Percentiles rank a stretch among this genome's conserved stretches.
phyloP scores from a whole-genome alignment of 2,888 invertebrate species.

The Dynastes tityus region DNA sequence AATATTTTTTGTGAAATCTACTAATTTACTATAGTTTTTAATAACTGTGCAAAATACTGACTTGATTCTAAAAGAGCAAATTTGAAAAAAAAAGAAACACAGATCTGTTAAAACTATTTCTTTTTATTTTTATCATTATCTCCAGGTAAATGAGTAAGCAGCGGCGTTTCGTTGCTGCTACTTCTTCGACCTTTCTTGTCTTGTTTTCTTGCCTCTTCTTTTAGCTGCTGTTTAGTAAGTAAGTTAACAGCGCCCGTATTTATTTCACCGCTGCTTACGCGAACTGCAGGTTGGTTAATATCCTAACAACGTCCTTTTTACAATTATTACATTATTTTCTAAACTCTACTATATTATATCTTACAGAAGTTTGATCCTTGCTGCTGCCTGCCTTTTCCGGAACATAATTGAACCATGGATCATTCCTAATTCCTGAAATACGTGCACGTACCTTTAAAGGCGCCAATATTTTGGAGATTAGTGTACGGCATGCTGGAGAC shows the following conservation, averaged over 20 bases:
- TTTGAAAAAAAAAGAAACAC: neutral
- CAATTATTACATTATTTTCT: conserved; percentile 53
- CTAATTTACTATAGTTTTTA: too few species aligned
- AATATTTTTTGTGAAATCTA: too few species aligned
- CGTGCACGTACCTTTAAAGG: conserved; percentile 79
- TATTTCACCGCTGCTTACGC: conserved; percentile 42
- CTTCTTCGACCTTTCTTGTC: conserved; percentile 53
- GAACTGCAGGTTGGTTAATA: conserved; percentile 47
- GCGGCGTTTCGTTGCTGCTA: conserved; percentile 58
- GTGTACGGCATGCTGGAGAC: conserved; percentile 77
- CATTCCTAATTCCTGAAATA: conserved; percentile 78
- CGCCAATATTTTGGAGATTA: conserved; percentile 81
- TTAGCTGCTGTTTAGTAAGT: conserved; percentile 60
- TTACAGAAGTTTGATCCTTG: conserved; percentile 58
- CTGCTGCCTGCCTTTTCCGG: conserved; percentile 59
- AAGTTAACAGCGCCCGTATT: conserved; percentile 51
- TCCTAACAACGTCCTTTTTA: conserved; percentile 54
- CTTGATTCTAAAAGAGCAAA: too few species aligned
- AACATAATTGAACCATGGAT: conserved; percentile 76
- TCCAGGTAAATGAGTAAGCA: conserved; percentile 51
- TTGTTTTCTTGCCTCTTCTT: conserved; percentile 52
- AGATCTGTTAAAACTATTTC: conserved; percentile 25
- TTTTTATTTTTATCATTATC: conserved; percentile 49
- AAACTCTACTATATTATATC: conserved; percentile 36
- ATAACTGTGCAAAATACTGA: too few species aligned